A percentile compares a stretch with the other conserved stretches of the same genome.
Evolutionary conservation across 2,888 invertebrate genomes (phyloP).

Genomic region (Cartodere bifasciata): DNA sequence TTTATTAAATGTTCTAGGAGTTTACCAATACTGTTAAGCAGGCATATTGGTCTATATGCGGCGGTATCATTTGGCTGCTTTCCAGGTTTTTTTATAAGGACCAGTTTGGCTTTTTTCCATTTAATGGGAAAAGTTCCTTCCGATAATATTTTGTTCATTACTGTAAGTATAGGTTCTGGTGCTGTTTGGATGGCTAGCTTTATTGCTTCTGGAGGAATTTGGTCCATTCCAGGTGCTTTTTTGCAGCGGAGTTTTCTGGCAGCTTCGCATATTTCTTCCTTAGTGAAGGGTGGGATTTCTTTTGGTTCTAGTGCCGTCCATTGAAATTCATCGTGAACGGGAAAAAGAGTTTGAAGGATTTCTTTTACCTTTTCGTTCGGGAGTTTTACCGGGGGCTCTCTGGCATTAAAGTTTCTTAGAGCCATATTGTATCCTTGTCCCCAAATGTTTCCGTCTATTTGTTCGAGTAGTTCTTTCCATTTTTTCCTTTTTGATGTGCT

Average conservation of each 20-base stretch:
- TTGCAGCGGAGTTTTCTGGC: constrained; percentile 9
- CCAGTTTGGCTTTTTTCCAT: too few species aligned
- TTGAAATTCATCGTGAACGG: neutral
- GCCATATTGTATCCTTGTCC: constrained; percentile 10
- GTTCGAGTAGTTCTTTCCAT: constrained; percentile 8
- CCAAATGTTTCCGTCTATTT: constrained; percentile 11
- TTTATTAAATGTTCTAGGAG: too few species aligned
- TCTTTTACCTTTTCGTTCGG: constrained; percentile 4
- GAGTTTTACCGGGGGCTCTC: neutral
- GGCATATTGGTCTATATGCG: too few species aligned
- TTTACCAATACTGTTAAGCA: too few species aligned
- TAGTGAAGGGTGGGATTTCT: constrained; percentile 3
- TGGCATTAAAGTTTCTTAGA: constrained; percentile 4
- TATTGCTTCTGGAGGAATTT: too few species aligned
- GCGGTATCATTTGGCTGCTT: too few species aligned
- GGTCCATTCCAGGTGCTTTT: too few species aligned
- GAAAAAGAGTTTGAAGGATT: constrained; percentile 7
- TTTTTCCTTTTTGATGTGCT: constrained; percentile 4
- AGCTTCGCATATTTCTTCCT: constrained; percentile 11
- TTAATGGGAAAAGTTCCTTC: too few species aligned
- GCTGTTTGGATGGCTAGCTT: too few species aligned
- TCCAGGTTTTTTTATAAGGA: too few species aligned
- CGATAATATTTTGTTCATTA: too few species aligned
- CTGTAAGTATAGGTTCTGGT: too few species aligned
- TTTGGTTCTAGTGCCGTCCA: constrained; percentile 4